Conservation (phyloP, 2,113 vertebrate genomes). For the Ovibos moschatus region DNA sequence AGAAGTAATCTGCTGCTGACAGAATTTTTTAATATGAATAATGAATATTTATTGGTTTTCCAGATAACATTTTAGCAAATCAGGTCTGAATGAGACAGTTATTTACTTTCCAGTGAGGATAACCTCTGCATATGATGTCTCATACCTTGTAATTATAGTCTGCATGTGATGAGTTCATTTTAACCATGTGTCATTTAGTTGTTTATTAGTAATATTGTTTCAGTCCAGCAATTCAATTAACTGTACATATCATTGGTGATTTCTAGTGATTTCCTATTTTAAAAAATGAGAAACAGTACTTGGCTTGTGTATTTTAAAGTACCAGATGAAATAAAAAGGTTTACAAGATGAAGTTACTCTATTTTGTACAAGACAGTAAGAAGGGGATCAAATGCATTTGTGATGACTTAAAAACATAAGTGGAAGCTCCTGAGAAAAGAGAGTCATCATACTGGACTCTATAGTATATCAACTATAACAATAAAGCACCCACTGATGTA, state of each 20-base stretch:
- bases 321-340: not conserved
- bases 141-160: conserved; percentile 43
- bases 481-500: not conserved
- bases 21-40: conserved; percentile 61
- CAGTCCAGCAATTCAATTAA: conserved; percentile 57
- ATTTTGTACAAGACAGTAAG: not conserved
- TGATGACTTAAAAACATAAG: not conserved
- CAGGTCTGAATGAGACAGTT: conserved; percentile 41
- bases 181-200: conserved; percentile 27
- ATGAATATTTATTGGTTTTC: conserved; percentile 69
- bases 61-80: conserved; percentile 55
- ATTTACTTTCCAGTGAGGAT: conserved; percentile 29
- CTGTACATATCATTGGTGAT: not conserved
- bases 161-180: conserved; percentile 49
- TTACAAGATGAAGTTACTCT: not conserved
- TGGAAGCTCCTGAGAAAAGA: not conserved
- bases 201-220: conserved; percentile 56
- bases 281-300: conserved; percentile 19
- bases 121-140: conserved; percentile 36
- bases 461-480: not conserved
- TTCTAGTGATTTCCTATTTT: conserved; percentile 26
- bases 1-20: conserved; percentile 5
- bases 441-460: not conserved
- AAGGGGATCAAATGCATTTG: not conserved
- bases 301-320: not conserved